Evolutionary conservation across 2,888 invertebrate genomes (phyloP).

Genomic region (Psylliodes chrysocephalus): DNA sequence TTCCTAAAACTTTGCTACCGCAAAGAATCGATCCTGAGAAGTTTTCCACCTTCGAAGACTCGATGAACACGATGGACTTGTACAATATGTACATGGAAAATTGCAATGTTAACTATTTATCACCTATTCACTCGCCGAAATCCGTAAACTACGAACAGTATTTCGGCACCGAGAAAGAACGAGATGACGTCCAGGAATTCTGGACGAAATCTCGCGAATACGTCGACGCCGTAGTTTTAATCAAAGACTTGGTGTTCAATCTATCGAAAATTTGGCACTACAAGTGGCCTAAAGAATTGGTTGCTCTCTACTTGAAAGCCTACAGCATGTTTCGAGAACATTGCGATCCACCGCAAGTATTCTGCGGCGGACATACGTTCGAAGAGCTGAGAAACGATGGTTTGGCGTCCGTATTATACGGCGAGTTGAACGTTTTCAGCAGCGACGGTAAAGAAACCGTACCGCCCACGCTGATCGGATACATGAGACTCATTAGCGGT

Average conservation of each 20-base stretch:
- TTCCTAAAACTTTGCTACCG: constrained; percentile 64
- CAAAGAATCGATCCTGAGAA: constrained; percentile 63
- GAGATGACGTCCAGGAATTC: constrained; percentile 72
- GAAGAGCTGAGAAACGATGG: constrained; percentile 64
- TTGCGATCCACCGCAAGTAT: constrained; percentile 65
- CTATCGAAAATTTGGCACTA: constrained; percentile 72
- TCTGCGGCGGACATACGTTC: constrained; percentile 60
- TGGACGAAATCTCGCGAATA: constrained; percentile 68
- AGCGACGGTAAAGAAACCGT: constrained; percentile 49
- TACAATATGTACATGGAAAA: constrained; percentile 70
- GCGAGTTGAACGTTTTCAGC: constrained; percentile 65
- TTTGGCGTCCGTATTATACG: constrained; percentile 66
- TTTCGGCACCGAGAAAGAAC: constrained; percentile 75
- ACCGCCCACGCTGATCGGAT: constrained; percentile 64
- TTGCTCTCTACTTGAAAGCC: constrained; percentile 64
- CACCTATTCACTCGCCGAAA: constrained; percentile 56
- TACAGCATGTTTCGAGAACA: constrained; percentile 63
- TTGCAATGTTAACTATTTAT: constrained; percentile 51
- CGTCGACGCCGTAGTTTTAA: constrained; percentile 70
- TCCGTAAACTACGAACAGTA: constrained; percentile 64
- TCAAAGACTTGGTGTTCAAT: constrained; percentile 70
- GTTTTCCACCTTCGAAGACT: constrained; percentile 65
- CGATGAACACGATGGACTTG: constrained; percentile 72
- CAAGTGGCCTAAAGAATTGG: constrained; percentile 73
- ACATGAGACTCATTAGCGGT: constrained; percentile 64